Evolutionary conservation across 2,888 invertebrate species (phyloP).

Genomic region (Xestia ashworthii): DNA sequence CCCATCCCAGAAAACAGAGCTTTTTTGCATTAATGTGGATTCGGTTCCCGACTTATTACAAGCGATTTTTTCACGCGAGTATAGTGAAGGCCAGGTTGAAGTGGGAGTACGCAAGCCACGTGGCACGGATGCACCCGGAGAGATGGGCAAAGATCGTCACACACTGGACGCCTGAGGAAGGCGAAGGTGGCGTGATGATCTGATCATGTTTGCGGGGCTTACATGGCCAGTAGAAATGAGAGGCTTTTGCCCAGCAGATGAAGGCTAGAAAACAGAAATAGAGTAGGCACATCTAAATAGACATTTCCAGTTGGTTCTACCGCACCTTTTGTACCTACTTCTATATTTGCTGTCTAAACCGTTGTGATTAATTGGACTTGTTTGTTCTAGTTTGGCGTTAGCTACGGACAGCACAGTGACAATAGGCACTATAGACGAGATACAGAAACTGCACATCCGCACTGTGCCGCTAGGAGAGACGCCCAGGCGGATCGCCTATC

Average conservation of each 20-base stretch:
- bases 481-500: constrained; percentile 98
- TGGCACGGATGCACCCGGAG: too few species aligned
- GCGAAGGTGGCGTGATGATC: too few species aligned
- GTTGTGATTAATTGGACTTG: neutral
- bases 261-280: too few species aligned
- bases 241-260: too few species aligned
- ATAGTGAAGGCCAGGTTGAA: neutral
- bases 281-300: neutral
- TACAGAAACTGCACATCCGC: constrained; percentile 99
- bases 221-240: too few species aligned
- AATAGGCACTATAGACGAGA: constrained; percentile 99
- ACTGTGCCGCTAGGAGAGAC: constrained; percentile 99
- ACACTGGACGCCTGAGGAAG: too few species aligned
- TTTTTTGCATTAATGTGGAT: too few species aligned
- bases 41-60: neutral
- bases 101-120: too few species aligned
- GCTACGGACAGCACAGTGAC: constrained; percentile 97
- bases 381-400: constrained; percentile 93
- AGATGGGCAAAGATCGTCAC: too few species aligned
- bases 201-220: too few species aligned
- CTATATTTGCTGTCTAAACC: neutral
- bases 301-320: neutral
- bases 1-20: neutral
- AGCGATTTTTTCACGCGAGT: too few species aligned
- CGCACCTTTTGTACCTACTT: neutral